These are phyloP conservation scores for Aphaenogaster rudis DNA, from an alignment of 1,140 invertebrate species.

Conservation along the genomic window DNA sequence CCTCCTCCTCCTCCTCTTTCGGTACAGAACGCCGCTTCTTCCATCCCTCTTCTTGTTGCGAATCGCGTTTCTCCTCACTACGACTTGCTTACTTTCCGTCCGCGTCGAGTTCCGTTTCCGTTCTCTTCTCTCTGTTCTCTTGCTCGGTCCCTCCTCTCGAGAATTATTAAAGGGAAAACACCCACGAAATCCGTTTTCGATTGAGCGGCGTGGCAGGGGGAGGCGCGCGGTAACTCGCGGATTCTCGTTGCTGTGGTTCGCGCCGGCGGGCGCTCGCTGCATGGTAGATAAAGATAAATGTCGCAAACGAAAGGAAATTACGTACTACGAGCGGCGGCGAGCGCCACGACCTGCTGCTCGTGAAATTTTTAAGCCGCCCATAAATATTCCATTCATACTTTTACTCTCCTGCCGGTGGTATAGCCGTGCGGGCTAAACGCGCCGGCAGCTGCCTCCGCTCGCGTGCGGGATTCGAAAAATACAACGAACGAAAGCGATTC, in stretches of 20 bases:
- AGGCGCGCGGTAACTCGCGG: conserved; percentile 35
- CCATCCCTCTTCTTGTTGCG: conserved; percentile 15
- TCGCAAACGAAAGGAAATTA: conserved; percentile 63
- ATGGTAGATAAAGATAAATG: conserved; percentile 55
- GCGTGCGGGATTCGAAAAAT: conserved; percentile 42
- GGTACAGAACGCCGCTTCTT: conserved; percentile 41
- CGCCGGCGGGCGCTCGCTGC: not conserved
- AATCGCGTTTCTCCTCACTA: conserved; percentile 41
- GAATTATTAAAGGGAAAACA: conserved; percentile 75
- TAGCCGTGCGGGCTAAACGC: conserved; percentile 27
- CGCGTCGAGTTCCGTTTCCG: conserved; percentile 16
- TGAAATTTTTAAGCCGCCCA: conserved; percentile 61
- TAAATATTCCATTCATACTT: conserved; percentile 65
- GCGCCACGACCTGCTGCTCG: conserved; percentile 35
- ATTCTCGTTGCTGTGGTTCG: conserved; percentile 44
- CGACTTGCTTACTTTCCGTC: conserved; percentile 55
- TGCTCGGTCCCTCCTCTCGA: conserved; percentile 21
- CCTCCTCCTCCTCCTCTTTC: conserved; percentile 24
- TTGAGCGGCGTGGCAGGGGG: not conserved
- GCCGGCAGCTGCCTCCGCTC: conserved; percentile 15
- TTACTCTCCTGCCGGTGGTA: conserved; percentile 35
- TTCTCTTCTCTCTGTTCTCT: conserved; percentile 5
- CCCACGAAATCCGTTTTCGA: conserved; percentile 66
- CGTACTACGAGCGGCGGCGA: conserved; percentile 36
- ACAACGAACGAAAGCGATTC: conserved; percentile 33